A percentile compares a stretch with the other conserved stretches of the same genome.
Evolutionary conservation across 1,140 invertebrate genomes (phyloP).

Genomic region (Nasonia vitripennis): DNA sequence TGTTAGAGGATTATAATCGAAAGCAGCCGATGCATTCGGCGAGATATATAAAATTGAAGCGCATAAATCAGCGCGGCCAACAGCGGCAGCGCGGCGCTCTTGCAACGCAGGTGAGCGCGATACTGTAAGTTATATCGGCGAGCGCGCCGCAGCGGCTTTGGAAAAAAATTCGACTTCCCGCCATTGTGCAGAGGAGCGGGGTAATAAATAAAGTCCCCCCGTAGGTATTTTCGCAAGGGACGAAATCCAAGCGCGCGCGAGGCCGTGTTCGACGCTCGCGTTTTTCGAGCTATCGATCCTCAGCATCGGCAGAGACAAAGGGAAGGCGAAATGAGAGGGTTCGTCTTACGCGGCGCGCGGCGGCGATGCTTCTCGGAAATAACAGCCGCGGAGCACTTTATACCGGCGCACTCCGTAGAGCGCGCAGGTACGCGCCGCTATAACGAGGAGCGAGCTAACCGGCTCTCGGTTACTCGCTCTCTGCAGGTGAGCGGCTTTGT

Average conservation of each 20-base stretch:
- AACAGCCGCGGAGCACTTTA: neutral
- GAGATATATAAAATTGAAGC: slow-evolving; percentile 1
- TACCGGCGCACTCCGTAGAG: no score
- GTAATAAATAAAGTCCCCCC: neutral
- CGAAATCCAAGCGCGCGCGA: neutral
- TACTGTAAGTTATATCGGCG: neutral
- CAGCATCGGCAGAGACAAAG: neutral
- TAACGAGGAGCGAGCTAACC: neutral
- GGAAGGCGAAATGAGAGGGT: neutral
- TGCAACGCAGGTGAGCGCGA: neutral
- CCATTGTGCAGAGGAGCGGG: neutral
- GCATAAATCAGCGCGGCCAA: neutral
- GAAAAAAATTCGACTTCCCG: neutral
- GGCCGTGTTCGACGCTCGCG: no score
- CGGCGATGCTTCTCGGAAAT: neutral
- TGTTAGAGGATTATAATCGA: neutral
- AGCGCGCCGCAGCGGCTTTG: neutral
- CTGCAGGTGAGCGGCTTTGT: neutral
- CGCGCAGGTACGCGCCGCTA: neutral
- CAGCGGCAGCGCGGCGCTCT: neutral
- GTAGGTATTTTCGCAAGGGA: neutral
- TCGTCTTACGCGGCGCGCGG: neutral
- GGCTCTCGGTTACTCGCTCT: neutral
- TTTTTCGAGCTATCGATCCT: neutral
- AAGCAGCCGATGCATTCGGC: neutral